phyloP scores from a whole-genome alignment of 2,797 vertebrate genomes.

The Agapornis canus region DNA sequence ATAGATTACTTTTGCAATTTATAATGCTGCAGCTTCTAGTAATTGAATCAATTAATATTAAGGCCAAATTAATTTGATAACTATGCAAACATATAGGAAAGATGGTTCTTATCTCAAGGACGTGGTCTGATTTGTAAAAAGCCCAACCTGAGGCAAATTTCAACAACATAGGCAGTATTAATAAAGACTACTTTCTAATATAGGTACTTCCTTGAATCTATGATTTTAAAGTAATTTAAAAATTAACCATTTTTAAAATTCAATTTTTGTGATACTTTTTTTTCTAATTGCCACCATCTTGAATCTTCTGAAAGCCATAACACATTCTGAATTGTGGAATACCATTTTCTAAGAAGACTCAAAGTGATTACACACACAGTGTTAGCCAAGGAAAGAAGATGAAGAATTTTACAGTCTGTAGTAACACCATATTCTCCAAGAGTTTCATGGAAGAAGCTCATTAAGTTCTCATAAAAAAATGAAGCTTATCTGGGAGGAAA shows the following conservation, averaged over 20 bases:
- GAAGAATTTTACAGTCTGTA: background rate
- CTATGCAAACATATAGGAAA: background rate
- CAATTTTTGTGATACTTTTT: background rate
- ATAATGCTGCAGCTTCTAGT: background rate
- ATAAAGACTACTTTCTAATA: background rate
- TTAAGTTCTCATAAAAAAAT: background rate
- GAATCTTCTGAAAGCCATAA: background rate
- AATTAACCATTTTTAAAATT: background rate
- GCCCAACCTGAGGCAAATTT: background rate
- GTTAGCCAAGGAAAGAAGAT: background rate
- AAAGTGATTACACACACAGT: background rate
- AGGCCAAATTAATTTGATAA: background rate
- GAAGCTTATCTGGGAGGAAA: background rate
- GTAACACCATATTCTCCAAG: background rate
- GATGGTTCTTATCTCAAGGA: background rate
- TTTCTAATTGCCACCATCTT: background rate
- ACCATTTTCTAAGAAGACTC: background rate
- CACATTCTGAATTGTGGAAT: background rate
- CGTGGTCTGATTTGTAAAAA: background rate
- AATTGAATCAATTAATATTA: background rate
- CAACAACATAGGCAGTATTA: background rate
- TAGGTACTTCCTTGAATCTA: background rate
- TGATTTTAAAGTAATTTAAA: background rate
- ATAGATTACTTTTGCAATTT: background rate
- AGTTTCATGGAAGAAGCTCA: background rate